phyloP scores from a whole-genome alignment of 2,797 vertebrate species.

The Eidolon dupreanum region DNA sequence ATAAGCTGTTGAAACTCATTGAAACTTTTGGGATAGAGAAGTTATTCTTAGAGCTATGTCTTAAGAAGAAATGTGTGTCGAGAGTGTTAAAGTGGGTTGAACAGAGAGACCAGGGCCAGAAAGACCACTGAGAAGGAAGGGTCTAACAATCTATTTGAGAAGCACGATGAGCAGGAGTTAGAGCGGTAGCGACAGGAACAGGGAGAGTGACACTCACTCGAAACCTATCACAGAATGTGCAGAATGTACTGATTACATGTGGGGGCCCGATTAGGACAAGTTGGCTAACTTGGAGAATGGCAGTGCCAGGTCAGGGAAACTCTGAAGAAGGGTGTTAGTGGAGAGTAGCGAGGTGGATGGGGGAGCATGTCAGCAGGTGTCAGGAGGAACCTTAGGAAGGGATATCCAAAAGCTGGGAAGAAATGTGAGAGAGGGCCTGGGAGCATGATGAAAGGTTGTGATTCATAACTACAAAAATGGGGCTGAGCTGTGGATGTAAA shows the following conservation, averaged over 20 bases:
- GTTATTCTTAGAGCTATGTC: neutral
- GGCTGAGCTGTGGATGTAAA: no score
- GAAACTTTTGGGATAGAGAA: neutral
- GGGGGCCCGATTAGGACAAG: neutral
- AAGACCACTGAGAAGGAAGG: neutral
- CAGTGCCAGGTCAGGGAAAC: neutral
- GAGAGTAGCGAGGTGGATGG: neutral
- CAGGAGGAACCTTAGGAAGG: neutral
- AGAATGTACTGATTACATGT: neutral
- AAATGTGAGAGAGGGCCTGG: neutral
- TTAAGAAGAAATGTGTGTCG: neutral
- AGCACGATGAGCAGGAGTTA: accelerated
- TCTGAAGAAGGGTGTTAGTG: no score
- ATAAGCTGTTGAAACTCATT: neutral
- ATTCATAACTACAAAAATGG: neutral
- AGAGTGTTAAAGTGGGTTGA: neutral
- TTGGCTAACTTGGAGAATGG: neutral
- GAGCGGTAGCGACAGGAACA: neutral
- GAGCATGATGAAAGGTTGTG: no score
- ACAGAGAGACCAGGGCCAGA: neutral
- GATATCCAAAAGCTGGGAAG: neutral
- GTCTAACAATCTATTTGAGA: neutral
- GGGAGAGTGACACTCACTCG: neutral
- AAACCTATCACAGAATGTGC: neutral
- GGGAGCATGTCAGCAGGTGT: neutral